Evolutionary conservation across 2,888 invertebrate genomes (phyloP).

Genomic region (Pasiphila rectangulata): DNA sequence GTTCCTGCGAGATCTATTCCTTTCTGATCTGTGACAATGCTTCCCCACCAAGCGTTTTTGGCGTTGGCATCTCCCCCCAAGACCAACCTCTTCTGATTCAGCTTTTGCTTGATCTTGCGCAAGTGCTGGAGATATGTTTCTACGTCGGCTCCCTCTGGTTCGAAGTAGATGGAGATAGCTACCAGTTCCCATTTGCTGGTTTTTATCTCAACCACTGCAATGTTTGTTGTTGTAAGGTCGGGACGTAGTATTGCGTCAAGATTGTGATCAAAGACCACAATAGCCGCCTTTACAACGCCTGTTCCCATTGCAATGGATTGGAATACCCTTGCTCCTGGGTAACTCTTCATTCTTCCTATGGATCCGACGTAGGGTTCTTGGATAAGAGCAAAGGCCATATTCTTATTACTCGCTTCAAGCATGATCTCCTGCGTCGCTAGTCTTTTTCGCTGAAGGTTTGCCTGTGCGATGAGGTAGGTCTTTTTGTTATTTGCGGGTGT

Average conservation of each 20-base stretch:
- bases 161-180: background rate
- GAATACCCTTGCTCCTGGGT: constrained; percentile 3
- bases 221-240: background rate
- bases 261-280: too few relatives aligned
- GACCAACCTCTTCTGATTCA: too few relatives aligned
- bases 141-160: too few relatives aligned
- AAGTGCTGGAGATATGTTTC: too few relatives aligned
- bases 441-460: background rate
- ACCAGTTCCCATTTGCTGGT: background rate
- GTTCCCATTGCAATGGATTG: background rate
- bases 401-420: background rate
- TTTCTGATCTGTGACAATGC: too few relatives aligned
- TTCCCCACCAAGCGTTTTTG: too few relatives aligned
- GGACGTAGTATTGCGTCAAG: background rate
- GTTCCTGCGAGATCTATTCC: too few relatives aligned
- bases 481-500: too few relatives aligned
- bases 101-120: too few relatives aligned
- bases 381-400: background rate
- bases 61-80: too few relatives aligned
- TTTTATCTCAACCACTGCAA: too few relatives aligned
- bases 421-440: background rate
- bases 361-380: background rate
- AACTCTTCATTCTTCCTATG: background rate
- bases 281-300: constrained; percentile 2
- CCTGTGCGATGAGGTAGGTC: background rate